Evolutionary conservation across 1,140 invertebrate genomes (phyloP).

Genomic region (Thalassaphorura encarpata): DNA sequence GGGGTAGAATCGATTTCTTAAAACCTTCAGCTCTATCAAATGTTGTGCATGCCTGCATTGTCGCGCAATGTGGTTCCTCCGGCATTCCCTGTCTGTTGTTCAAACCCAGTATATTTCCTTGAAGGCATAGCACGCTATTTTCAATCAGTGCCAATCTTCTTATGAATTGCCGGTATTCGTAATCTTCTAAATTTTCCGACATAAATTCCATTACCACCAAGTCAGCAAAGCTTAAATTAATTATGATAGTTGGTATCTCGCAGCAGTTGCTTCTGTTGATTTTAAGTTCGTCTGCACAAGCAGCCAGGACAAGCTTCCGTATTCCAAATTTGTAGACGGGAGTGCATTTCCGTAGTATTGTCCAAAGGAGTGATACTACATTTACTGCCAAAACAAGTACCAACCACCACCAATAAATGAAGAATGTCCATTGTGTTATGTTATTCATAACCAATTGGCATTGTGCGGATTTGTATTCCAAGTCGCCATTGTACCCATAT

Average conservation of each 20-base stretch:
- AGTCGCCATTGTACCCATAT: not conserved
- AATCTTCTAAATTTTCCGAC: not conserved
- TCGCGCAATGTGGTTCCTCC: no score
- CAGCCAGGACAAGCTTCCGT: not conserved
- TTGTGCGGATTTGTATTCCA: slow-evolving; percentile 1
- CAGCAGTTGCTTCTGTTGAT: not conserved
- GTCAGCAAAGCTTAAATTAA: slow-evolving; percentile 6
- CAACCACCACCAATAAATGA: slow-evolving; percentile 10
- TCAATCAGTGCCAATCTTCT: not conserved
- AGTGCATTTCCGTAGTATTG: not conserved
- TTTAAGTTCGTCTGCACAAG: not conserved
- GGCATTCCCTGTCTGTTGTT: no score
- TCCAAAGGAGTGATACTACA: not conserved
- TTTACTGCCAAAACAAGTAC: not conserved
- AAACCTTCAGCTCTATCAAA: no score
- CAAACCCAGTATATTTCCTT: no score
- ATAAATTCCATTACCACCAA: slow-evolving; percentile 1
- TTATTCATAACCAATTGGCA: slow-evolving; percentile 10
- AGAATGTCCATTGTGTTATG: slow-evolving; percentile 2
- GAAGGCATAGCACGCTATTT: not conserved
- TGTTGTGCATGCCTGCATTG: no score
- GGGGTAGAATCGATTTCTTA: no score
- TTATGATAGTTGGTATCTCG: not conserved
- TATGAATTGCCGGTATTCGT: not conserved
- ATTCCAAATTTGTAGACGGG: not conserved